These are phyloP conservation scores for Troides oblongomaculatus DNA, from an alignment of 2,888 invertebrate genomes.

Conservation along the genomic window DNA sequence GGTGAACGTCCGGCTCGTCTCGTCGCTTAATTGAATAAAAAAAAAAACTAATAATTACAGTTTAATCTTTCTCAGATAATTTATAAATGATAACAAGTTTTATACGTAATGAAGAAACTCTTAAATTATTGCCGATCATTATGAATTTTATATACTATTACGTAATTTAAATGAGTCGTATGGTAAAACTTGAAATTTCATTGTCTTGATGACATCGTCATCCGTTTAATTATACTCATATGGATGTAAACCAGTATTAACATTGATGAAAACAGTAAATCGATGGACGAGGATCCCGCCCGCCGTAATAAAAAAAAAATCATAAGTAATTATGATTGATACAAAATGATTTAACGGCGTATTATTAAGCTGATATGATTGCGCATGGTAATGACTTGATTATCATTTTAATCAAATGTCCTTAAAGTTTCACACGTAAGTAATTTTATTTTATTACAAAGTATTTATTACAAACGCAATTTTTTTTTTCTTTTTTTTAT, in stretches of 20 bases:
- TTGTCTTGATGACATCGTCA: constrained; percentile 43
- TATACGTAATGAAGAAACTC: no score
- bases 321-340: constrained; percentile 18
- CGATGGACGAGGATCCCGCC: constrained; percentile 15
- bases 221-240: constrained; percentile 53
- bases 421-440: background rate
- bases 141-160: constrained; percentile 16
- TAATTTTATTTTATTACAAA: no score
- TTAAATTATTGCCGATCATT: constrained; percentile 8
- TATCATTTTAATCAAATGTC: background rate
- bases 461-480: no score
- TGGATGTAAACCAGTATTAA: constrained; percentile 44
- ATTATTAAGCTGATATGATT: constrained; percentile 3
- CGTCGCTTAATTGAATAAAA: no score
- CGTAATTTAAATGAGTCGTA: constrained; percentile 33
- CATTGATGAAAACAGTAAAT: constrained; percentile 12
- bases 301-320: constrained; percentile 16
- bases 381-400: background rate
- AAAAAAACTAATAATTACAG: no score
- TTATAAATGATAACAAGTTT: no score
- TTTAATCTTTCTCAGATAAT: no score
- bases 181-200: constrained; percentile 45
- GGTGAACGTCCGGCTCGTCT: no score
- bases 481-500: no score
- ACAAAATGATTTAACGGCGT: constrained; percentile 9